These are phyloP conservation scores for Cataglyphis hispanica DNA, from an alignment of 1,140 invertebrate genomes.

Conservation along the genomic window DNA sequence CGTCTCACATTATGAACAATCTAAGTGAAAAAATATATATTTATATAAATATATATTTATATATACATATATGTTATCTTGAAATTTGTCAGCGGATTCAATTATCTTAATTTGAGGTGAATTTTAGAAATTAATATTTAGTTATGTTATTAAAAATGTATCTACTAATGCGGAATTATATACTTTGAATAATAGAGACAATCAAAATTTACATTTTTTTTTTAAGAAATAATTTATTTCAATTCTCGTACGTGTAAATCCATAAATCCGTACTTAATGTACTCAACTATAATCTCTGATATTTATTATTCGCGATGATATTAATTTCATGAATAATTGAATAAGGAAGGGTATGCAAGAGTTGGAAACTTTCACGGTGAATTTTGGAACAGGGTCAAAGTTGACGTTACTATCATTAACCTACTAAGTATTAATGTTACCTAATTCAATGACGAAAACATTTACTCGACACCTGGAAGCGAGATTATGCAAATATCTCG, in stretches of 20 bases:
- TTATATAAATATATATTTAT: background rate
- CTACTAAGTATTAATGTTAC: conserved; percentile 25
- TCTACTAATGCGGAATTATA: background rate
- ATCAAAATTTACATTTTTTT: background rate
- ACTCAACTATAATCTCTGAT: background rate
- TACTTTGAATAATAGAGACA: background rate
- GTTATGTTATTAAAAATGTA: background rate
- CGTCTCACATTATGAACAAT: background rate
- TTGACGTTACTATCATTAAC: conserved; percentile 43
- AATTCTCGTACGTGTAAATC: background rate
- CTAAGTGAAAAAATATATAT: background rate
- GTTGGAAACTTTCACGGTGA: conserved; percentile 1
- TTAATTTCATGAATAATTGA: conserved; percentile 19
- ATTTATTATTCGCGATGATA: conserved; percentile 30
- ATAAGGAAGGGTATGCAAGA: conserved; percentile 20
- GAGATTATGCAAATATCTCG: conserved; percentile 30
- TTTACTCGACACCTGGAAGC: background rate
- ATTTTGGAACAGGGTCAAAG: conserved; percentile 51
- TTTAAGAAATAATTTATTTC: conserved; percentile 4
- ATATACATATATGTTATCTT: background rate
- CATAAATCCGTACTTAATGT: background rate
- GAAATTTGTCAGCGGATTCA: background rate
- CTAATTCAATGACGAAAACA: conserved; percentile 39
- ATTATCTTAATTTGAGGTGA: conserved; percentile 3
- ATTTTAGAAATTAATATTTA: conserved; percentile 5